phyloP scores from a whole-genome alignment of 2,113 vertebrate genomes.

The Himantopus leucocephalus region DNA sequence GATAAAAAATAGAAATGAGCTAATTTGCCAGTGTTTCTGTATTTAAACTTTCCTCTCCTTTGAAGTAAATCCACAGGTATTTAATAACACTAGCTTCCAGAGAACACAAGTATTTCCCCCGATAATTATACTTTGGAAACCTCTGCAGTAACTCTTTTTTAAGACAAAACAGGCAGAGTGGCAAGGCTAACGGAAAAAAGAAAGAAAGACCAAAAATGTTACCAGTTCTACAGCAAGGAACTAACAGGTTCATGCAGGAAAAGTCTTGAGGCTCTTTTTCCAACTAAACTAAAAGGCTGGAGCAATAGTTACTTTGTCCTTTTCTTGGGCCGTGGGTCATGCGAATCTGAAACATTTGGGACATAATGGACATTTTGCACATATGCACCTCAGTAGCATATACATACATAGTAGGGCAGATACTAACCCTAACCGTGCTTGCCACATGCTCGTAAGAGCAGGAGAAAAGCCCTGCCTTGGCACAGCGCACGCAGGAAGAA shows the following conservation, averaged over 20 bases:
- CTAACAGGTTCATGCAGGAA: neutral
- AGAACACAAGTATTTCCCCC: conserved; percentile 21
- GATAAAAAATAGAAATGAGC: conserved; percentile 27
- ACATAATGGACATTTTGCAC: neutral
- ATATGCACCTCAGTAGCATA: neutral
- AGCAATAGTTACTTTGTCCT: neutral
- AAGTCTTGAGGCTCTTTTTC: neutral
- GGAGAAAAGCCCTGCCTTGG: neutral
- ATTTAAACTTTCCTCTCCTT: conserved; percentile 20
- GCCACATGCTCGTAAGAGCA: neutral
- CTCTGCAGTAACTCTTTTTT: neutral
- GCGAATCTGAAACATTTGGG: neutral
- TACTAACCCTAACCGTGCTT: neutral
- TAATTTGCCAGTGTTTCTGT: conserved; percentile 26
- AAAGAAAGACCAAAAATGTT: neutral
- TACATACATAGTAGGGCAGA: neutral
- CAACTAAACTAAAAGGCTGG: neutral
- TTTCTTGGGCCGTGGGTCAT: fast-evolving
- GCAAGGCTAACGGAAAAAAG: neutral
- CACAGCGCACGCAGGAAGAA: neutral
- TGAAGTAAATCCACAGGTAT: conserved; percentile 53
- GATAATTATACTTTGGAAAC: conserved; percentile 24
- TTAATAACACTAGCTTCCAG: neutral
- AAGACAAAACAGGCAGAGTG: conserved; percentile 18
- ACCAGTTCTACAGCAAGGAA: neutral